Evolutionary conservation across 2,113 vertebrate species (phyloP).

Genomic region (Helogale parvula): DNA sequence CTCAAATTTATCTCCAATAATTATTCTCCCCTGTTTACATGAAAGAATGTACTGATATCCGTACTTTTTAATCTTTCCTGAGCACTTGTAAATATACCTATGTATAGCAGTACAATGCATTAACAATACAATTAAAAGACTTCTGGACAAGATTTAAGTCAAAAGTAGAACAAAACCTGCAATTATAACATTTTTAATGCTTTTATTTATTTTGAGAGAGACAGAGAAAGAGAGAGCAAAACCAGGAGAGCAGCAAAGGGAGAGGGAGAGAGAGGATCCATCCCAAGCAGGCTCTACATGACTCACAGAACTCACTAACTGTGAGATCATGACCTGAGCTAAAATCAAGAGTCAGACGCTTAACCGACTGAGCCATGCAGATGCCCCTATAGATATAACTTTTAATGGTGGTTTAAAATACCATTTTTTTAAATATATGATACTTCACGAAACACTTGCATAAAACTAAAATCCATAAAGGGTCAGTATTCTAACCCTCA

Average conservation of each 20-base stretch:
- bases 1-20: neutral
- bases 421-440: neutral
- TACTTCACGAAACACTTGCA: neutral
- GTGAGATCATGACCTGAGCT: no score
- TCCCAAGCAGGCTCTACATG: no score
- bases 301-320: no score
- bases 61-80: neutral
- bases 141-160: neutral
- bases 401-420: slow-evolving; percentile 16
- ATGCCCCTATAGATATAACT: neutral
- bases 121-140: neutral
- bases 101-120: neutral
- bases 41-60: neutral
- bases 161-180: neutral
- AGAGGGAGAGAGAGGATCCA: no score
- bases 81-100: neutral
- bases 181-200: neutral
- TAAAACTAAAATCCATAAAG: neutral
- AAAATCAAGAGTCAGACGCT: no score
- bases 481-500: neutral
- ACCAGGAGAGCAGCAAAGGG: no score
- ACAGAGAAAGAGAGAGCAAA: no score
- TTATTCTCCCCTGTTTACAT: neutral
- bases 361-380: no score
- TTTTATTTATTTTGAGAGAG: no score